Evolutionary conservation across 2,888 invertebrate genomes (phyloP).

Genomic region (Strigamia crassipes): DNA sequence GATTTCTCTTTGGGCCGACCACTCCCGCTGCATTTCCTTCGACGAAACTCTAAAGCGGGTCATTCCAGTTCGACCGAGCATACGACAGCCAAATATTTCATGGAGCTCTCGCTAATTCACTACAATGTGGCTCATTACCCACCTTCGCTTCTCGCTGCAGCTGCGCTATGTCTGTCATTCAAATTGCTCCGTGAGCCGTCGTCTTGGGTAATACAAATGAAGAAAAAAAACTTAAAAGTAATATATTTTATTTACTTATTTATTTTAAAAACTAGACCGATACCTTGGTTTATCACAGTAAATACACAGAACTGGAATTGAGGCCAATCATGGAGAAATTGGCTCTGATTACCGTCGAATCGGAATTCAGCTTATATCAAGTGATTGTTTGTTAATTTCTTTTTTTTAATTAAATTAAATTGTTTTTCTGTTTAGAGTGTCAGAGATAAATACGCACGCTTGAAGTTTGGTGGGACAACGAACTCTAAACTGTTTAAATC

Average conservation of each 20-base stretch:
- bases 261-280: constrained; percentile 75
- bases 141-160: constrained; percentile 84
- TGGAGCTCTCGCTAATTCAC: constrained; percentile 81
- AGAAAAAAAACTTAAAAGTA: too few species aligned
- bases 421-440: not conserved
- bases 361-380: constrained; percentile 73
- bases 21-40: constrained; percentile 83
- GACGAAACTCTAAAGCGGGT: constrained; percentile 72
- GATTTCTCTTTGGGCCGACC: constrained; percentile 84
- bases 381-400: constrained; percentile 55
- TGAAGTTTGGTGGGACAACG: too few species aligned
- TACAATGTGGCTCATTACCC: constrained; percentile 74
- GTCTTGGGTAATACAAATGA: constrained; percentile 45
- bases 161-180: constrained; percentile 76
- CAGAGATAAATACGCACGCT: not conserved
- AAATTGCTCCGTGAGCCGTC: constrained; percentile 52
- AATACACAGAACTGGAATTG: constrained; percentile 72
- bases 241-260: not conserved
- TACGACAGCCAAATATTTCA: constrained; percentile 85
- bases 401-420: not conserved
- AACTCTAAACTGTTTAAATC: too few species aligned
- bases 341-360: constrained; percentile 70
- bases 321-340: constrained; percentile 71
- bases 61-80: constrained; percentile 69
- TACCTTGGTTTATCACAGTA: constrained; percentile 76